Evolutionary conservation across 1,140 invertebrate species (phyloP).

Genomic region (Bathynomus jamesi): DNA sequence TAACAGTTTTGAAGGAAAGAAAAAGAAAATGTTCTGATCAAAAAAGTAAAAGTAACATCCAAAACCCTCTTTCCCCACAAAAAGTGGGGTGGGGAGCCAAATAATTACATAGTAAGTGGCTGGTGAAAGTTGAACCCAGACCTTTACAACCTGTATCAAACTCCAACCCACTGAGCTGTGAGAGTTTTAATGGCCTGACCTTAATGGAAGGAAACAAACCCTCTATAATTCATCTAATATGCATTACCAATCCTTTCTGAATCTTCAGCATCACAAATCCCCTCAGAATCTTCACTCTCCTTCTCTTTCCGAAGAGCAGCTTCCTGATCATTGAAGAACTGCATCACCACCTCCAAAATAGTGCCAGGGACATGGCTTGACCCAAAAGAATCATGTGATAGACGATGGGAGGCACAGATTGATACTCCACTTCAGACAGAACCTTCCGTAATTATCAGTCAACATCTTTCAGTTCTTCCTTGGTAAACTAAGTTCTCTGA

Average conservation of each 20-base stretch:
- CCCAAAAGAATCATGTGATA: slow-evolving; percentile 43
- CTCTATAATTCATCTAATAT: no score
- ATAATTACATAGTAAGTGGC: no score
- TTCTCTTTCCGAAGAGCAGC: not conserved
- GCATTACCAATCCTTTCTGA: slow-evolving; percentile 8
- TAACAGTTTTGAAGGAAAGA: no score
- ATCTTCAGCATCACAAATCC: slow-evolving; percentile 2
- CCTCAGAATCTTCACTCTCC: slow-evolving; percentile 2
- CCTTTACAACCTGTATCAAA: no score
- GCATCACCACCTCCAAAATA: slow-evolving; percentile 15
- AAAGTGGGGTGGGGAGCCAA: no score
- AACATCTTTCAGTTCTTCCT: slow-evolving; percentile 44
- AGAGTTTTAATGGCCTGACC: no score
- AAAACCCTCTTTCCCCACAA: no score
- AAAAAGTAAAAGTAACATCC: no score
- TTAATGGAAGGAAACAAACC: no score
- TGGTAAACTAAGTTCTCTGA: not conserved
- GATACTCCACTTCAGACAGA: slow-evolving; percentile 42
- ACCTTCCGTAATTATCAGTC: slow-evolving; percentile 43
- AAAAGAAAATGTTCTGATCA: no score
- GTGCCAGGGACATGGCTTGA: slow-evolving; percentile 11
- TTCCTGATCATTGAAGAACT: slow-evolving; percentile 31
- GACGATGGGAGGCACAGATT: slow-evolving; percentile 44
- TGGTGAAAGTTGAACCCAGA: no score
- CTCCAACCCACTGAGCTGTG: no score